A percentile compares a stretch with the other conserved stretches of the same genome.
These are phyloP conservation scores for Gobiocypris rarus DNA, from an alignment of 2,113 vertebrate genomes.

Conservation along the genomic window DNA sequence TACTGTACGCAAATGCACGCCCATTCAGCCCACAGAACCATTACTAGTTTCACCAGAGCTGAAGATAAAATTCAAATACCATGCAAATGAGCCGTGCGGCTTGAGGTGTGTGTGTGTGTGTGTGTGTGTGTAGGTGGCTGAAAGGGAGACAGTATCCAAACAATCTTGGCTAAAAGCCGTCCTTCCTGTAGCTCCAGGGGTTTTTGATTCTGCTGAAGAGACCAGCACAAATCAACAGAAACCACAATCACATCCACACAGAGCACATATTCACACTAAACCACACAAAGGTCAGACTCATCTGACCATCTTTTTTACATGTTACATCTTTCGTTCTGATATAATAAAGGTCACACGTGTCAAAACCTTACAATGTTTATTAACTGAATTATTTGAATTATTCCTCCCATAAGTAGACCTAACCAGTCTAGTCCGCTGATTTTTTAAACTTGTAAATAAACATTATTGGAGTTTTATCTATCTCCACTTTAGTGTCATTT, in stretches of 20 bases:
- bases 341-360: too few species aligned
- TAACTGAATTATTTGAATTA: background rate
- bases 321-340: too few species aligned
- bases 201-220: background rate
- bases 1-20: background rate
- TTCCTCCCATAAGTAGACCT: background rate
- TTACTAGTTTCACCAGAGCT: slow-evolving; percentile 20
- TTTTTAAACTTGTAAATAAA: too few species aligned
- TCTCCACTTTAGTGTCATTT: too few species aligned
- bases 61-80: slow-evolving; percentile 41
- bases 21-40: slow-evolving; percentile 14
- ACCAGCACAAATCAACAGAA: background rate
- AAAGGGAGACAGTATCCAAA: slow-evolving; percentile 19
- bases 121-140: slow-evolving; percentile 33
- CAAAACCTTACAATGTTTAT: background rate
- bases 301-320: background rate
- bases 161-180: slow-evolving; percentile 35
- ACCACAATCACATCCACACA: background rate
- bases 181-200: slow-evolving; percentile 22
- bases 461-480: too few species aligned
- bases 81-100: slow-evolving; percentile 21
- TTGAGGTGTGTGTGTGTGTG: slow-evolving; percentile 1
- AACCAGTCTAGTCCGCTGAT: background rate
- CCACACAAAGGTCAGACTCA: background rate
- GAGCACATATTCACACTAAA: background rate